A percentile compares a stretch with the other conserved stretches of the same genome.
Conservation (phyloP, 2,797 vertebrate species). For the Phataginus tetradactyla region DNA sequence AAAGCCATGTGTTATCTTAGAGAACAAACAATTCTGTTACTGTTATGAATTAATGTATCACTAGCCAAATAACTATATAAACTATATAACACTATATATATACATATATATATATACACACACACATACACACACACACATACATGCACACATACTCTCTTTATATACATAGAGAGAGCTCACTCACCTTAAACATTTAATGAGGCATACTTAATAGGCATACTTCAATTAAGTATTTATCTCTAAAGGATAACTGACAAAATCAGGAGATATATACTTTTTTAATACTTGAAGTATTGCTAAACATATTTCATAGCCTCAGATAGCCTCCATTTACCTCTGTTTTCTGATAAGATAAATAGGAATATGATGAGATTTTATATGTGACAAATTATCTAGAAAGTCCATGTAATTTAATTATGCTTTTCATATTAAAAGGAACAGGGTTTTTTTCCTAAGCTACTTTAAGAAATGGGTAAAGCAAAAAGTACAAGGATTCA, state of each 20-base stretch:
- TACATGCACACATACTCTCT: no score
- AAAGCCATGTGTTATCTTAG: not conserved
- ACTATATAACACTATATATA: no score
- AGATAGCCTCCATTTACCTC: not conserved
- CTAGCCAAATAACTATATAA: not conserved
- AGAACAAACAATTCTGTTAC: not conserved
- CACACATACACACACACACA: no score
- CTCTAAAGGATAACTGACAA: not conserved
- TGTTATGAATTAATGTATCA: not conserved
- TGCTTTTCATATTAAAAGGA: not conserved
- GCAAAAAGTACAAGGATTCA: not conserved
- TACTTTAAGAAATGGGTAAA: not conserved
- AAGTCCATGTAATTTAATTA: not conserved
- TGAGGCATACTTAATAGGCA: not conserved
- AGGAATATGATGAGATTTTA: not conserved
- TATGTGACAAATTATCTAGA: not conserved
- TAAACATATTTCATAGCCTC: not conserved
- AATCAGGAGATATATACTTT: not conserved
- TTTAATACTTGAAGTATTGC: not conserved
- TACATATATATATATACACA: no score
- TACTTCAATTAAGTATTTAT: not conserved
- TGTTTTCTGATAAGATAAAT: not conserved
- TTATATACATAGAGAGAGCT: no score
- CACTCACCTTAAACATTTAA: not conserved
- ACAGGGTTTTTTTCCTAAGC: not conserved